Evolutionary conservation across 2,888 invertebrate genomes (phyloP).

Genomic region (Rhopalosiphum nymphaeae): DNA sequence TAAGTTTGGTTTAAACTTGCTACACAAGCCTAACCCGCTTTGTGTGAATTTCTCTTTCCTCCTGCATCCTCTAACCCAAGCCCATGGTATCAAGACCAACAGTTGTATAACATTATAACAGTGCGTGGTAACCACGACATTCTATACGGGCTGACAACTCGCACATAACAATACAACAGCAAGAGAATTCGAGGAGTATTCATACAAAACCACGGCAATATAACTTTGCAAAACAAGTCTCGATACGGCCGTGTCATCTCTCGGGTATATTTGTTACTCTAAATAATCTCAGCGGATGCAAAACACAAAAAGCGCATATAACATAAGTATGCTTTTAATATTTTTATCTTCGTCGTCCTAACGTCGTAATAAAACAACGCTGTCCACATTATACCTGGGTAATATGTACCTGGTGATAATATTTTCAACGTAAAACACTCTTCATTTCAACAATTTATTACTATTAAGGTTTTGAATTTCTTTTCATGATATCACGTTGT

Average conservation of each 20-base stretch:
- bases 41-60: background rate
- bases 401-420: too few relatives aligned
- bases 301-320: background rate
- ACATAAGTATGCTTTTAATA: background rate
- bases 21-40: background rate
- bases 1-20: background rate
- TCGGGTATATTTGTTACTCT: background rate
- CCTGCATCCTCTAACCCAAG: background rate
- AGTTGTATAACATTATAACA: background rate
- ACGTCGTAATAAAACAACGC: too few relatives aligned
- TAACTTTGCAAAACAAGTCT: background rate
- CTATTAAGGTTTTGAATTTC: too few relatives aligned
- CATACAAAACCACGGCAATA: background rate
- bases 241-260: background rate
- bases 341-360: too few relatives aligned
- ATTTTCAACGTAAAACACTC: too few relatives aligned
- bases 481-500: background rate
- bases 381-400: too few relatives aligned
- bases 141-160: constrained; percentile 15
- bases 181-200: background rate
- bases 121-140: background rate
- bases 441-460: too few relatives aligned
- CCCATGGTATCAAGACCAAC: background rate
- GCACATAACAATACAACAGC: background rate
- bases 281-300: background rate